Conservation (phyloP, 2,888 invertebrate genomes). For the Embidobia sp. region DNA sequence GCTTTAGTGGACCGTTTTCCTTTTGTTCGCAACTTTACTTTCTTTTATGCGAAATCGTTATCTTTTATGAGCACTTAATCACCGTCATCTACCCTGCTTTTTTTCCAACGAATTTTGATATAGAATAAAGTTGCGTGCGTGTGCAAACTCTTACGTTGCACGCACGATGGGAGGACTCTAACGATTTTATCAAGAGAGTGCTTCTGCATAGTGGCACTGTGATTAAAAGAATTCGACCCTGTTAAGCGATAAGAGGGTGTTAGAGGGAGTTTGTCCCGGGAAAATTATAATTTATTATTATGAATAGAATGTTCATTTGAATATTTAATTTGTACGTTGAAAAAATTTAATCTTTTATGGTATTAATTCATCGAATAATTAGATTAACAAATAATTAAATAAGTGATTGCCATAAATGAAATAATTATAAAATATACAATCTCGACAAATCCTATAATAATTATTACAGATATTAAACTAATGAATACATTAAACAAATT, state of each 20-base stretch:
- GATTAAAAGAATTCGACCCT: constrained; percentile 29
- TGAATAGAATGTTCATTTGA: not conserved
- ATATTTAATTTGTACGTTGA: no score
- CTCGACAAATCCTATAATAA: no score
- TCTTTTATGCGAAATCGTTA: constrained; percentile 26
- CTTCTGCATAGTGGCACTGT: constrained; percentile 1
- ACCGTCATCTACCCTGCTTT: constrained; percentile 2
- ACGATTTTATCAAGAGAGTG: constrained; percentile 44
- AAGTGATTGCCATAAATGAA: no score
- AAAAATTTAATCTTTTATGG: no score
- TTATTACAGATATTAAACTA: no score
- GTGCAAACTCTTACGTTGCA: constrained; percentile 38
- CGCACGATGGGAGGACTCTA: constrained; percentile 41
- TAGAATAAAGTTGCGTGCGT: constrained; percentile 43
- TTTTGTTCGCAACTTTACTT: constrained; percentile 25
- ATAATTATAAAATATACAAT: no score
- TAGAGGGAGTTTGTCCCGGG: no score
- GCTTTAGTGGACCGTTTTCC: no score
- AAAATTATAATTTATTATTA: no score
- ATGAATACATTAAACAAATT: no score
- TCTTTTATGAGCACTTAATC: constrained; percentile 25
- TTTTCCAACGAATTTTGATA: constrained; percentile 25
- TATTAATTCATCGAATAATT: no score
- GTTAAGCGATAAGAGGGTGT: constrained; percentile 2
- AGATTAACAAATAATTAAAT: no score